Evolutionary conservation across 2,113 vertebrate species (phyloP).

Genomic region (Scortum barcoo): DNA sequence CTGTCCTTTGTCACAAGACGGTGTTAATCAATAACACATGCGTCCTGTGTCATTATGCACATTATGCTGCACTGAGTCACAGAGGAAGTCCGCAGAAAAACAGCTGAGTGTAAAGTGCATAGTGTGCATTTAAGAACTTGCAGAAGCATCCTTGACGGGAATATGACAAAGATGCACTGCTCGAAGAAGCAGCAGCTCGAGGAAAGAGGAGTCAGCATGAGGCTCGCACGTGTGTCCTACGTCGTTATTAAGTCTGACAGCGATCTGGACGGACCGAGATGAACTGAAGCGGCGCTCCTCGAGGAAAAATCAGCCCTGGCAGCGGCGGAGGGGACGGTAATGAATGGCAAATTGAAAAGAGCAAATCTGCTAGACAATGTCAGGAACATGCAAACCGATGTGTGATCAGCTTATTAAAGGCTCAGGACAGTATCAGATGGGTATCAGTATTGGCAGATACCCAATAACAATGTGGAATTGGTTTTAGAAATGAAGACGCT

Average conservation of each 20-base stretch:
- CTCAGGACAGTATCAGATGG: neutral
- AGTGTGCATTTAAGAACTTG: neutral
- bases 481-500: neutral
- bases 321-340: neutral
- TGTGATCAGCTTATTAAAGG: neutral
- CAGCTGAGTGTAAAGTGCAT: neutral
- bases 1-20: neutral
- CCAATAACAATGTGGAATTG: neutral
- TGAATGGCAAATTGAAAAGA: neutral
- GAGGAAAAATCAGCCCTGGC: neutral
- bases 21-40: too few relatives aligned
- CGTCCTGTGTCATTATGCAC: neutral
- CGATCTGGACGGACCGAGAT: neutral
- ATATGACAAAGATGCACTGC: neutral
- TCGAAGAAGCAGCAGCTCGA: neutral
- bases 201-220: neutral
- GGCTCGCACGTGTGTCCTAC: neutral
- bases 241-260: conserved; percentile 31
- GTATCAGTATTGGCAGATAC: neutral
- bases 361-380: neutral
- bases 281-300: neutral
- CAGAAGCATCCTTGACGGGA: neutral
- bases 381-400: neutral
- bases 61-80: neutral
- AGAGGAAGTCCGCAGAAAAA: neutral